Conservation (phyloP, 2,113 vertebrate genomes). For the Anguilla japonica region DNA sequence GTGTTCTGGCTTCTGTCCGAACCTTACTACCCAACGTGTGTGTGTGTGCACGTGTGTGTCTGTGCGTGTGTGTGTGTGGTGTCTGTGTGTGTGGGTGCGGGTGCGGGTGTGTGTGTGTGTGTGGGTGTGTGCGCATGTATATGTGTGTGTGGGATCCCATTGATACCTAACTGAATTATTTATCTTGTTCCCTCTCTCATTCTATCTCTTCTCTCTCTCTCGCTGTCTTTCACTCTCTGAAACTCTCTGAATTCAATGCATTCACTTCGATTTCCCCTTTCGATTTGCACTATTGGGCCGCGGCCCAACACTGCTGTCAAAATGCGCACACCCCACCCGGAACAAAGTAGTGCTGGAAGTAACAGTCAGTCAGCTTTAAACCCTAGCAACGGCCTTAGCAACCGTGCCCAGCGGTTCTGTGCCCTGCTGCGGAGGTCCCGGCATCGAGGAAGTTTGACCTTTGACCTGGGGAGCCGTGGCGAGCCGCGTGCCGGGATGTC, state of each 20-base stretch:
- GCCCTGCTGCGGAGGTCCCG: no score
- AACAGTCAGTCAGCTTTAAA: not conserved
- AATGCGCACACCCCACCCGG: no score
- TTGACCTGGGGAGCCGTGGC: not conserved
- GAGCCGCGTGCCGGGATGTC: not conserved
- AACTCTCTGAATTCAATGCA: slow-evolving; percentile 27
- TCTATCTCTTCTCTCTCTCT: slow-evolving; percentile 11
- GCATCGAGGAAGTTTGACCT: not conserved
- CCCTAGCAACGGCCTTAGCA: not conserved
- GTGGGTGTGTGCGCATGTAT: not conserved
- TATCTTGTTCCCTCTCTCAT: slow-evolving; percentile 24
- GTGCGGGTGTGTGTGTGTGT: not conserved
- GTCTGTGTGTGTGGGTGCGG: no score
- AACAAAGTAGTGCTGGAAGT: not conserved
- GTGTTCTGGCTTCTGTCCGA: not conserved
- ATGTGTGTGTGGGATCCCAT: not conserved
- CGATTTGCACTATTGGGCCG: not conserved
- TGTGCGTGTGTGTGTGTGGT: not conserved
- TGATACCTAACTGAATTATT: not conserved
- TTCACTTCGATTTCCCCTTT: slow-evolving; percentile 14
- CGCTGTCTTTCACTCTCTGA: slow-evolving; percentile 19
- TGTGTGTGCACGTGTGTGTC: not conserved
- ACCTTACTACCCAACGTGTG: not conserved
- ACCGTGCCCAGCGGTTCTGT: not conserved
- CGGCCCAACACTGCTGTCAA: not conserved